Percentiles rank a stretch among this genome's conserved stretches.
phyloP scores from a whole-genome alignment of 2,797 vertebrate species.

The Myripristis murdjan region DNA sequence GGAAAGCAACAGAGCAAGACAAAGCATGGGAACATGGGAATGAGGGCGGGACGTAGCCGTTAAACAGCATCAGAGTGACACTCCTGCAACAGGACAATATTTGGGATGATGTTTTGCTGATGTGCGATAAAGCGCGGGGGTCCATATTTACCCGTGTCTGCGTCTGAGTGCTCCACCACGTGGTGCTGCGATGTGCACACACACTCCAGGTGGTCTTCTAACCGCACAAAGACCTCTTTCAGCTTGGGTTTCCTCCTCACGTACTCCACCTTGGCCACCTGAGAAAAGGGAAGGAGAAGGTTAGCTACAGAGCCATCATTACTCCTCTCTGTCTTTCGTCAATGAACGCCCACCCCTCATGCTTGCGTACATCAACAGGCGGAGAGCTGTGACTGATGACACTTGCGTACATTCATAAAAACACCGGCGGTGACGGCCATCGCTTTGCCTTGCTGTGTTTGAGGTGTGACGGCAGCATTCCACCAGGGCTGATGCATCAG shows the following conservation, averaged over 20 bases:
- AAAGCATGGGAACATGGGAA: constrained; percentile 17
- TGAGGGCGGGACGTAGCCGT: constrained; percentile 18
- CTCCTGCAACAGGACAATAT: constrained; percentile 5
- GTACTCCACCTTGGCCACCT: constrained; percentile 99
- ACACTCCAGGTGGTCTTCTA: constrained; percentile 99
- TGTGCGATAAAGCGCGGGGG: not conserved
- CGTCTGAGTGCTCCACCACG: constrained; percentile 91
- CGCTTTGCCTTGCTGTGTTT: constrained; percentile 43
- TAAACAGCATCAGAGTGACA: constrained; percentile 18
- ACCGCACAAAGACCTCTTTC: constrained; percentile 96
- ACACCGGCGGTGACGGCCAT: not conserved
- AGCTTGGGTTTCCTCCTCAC: constrained; percentile 95
- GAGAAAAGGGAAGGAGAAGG: constrained; percentile 48
- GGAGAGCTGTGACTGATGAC: constrained; percentile 65
- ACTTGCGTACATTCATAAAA: constrained; percentile 67
- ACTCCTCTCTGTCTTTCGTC: constrained; percentile 21
- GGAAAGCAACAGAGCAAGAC: constrained; percentile 24
- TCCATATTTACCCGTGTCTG: constrained; percentile 91
- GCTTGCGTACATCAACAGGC: constrained; percentile 38
- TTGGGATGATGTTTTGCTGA: not conserved
- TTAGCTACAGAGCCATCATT: constrained; percentile 34
- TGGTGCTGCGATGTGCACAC: constrained; percentile 91
- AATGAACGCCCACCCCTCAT: constrained; percentile 31
- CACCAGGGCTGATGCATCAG: constrained; percentile 56
- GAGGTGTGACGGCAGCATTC: constrained; percentile 72